phyloP scores from a whole-genome alignment of 2,888 invertebrate genomes.

The Nemurella pictetii region DNA sequence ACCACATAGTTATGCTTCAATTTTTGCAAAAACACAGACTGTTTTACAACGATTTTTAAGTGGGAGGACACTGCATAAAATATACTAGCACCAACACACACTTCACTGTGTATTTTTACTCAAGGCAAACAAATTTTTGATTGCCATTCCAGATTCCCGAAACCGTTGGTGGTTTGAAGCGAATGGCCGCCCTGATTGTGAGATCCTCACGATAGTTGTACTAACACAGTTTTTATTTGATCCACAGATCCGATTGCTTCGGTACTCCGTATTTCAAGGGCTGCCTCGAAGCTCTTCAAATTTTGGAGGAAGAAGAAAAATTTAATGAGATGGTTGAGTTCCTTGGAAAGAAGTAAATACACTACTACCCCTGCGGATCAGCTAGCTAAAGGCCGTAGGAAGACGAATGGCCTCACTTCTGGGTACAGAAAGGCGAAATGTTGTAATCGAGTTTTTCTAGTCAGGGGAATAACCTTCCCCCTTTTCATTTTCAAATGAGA shows the following conservation, averaged over 20 bases:
- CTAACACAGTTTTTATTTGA: slow-evolving; percentile 44
- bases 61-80: neutral
- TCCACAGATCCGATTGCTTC: slow-evolving; percentile 76
- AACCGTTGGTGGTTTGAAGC: neutral
- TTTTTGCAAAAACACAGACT: neutral
- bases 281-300: slow-evolving; percentile 77
- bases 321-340: slow-evolving; percentile 79
- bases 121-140: slow-evolving; percentile 16
- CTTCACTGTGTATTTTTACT: neutral
- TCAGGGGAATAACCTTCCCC: neutral
- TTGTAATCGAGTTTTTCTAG: neutral
- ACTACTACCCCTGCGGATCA: neutral
- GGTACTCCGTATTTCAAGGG: slow-evolving; percentile 78
- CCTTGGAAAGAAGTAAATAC: slow-evolving; percentile 63
- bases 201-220: neutral
- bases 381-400: neutral
- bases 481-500: neutral
- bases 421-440: neutral
- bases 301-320: slow-evolving; percentile 75
- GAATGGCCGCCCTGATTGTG: neutral
- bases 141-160: slow-evolving; percentile 23
- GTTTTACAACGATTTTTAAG: neutral
- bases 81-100: neutral
- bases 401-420: neutral
- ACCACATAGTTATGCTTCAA: neutral